Base-by-base conservation (phyloP, 2,888 invertebrate species). In the Agrochola lychnidis region DNA sequence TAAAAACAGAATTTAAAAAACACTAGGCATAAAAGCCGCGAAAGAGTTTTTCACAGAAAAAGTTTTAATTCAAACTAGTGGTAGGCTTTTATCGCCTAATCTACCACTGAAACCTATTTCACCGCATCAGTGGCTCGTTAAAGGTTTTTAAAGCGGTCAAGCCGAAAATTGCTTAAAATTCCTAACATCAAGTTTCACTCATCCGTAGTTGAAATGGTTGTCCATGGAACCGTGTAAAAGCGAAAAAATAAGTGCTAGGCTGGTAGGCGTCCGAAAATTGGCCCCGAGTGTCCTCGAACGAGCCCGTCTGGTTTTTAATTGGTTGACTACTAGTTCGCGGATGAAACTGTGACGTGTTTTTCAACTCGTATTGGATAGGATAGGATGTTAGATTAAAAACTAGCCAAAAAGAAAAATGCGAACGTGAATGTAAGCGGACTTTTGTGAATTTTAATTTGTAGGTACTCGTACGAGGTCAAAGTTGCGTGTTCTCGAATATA, bases 151-250 rank as follows among this genome's bases (percentile, higher is more conserved):
- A 79, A 87, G 88, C 91, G 92, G 91, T 91, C 91, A 92, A 91
- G 89, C 88, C 83, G 90, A 93, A 93, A 93, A 94, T 93, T 93
- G 90, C 90, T 88, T 85, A 87, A 92, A 93, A 92, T 91, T 91
- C 90, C 90, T 86, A 86, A 91, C 90, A 88, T 92, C 89, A 88
- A 91, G 89, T 91, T 91, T 89, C 90, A 87, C 87, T 92, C 90
- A 88, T 77, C 90, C 91, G 89, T 92, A 90, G 91, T 92, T 90
- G 92, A 92, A 94, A 91, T 89, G 90, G 89, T 87, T 78, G 89
- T 78, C 85, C 88, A 81, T 81, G 78, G 79, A 84, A 78, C 82
- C 77, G 78, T 81, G 84, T 83, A 87, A 89, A 68, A 90, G 86
- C 81, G 89, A 92, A 92, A 81, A 92, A 93, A 91, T 91, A 92